Evolutionary conservation across 35 echinoderm and acorn worm species (phyloP), one percentile per base, ranked within the genome.

Genomic region (Lytechinus variegatus): DNA sequence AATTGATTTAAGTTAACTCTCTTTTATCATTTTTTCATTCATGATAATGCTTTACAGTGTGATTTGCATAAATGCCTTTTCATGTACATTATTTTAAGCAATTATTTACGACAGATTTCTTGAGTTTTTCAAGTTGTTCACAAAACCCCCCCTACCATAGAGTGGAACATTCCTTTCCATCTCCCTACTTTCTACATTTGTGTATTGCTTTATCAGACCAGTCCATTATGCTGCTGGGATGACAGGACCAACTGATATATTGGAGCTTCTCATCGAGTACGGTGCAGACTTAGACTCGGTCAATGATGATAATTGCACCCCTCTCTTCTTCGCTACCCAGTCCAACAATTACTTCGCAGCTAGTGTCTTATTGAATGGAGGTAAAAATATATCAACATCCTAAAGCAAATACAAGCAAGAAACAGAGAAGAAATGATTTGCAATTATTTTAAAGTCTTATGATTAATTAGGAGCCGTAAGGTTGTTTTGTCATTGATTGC

Each of bases 271-370:
- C 33, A 91, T 99, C 16, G 96, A 97, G 55, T 99, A 96, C 93
- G 98, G 98, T 8, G 98, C 98, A 52, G 97, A 99, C 56, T 91
- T 98, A 14, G 97, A 99, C 56, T 95, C 98, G n/a, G 94, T 95
- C 29, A 99, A 99, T 79, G 97, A 99, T 11, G 98, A 99, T 88
- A 87, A 97, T 55, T 99, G 98, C 87, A 97, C 98, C n/a, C 98
- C 98, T 6, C 94, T 99, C 61, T 99, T 99, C 95, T 99, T 99
- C 96, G 98, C 98, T 14, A 97, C 97, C 11, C 98, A 99, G 92
- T 96, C 98, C 10, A 99, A 99, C 87, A 99, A 97, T 86, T 97
- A 95, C 94, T 97, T 93, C 94, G 97, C 96, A 14, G 97, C 98
- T 9, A 97, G 96, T 72, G 89, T 94, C 10, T 87, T 99, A 28